A percentile compares a stretch with the other conserved stretches of the same genome.
Conservation (phyloP, 2,888 invertebrate genomes). For the Resseliella maxima region DNA sequence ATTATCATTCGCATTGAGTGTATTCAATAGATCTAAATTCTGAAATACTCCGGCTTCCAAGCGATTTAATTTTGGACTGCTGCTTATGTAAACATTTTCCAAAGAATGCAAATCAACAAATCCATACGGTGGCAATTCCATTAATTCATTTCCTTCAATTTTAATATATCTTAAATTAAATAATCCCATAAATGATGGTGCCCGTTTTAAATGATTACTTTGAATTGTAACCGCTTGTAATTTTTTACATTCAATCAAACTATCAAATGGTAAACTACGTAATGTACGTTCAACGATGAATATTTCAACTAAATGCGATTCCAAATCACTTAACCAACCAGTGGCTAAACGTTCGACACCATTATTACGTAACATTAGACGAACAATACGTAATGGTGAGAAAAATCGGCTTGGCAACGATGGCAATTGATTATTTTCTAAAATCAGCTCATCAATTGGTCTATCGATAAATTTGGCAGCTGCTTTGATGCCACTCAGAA, state of each 20-base stretch:
- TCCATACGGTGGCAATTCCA: conserved; percentile 75
- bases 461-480: conserved; percentile 75
- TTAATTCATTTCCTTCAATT: conserved; percentile 76
- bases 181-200: conserved; percentile 79
- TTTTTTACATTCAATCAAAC: conserved; percentile 77
- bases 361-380: conserved; percentile 86
- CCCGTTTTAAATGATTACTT: conserved; percentile 78
- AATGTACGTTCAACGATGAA: conserved; percentile 87
- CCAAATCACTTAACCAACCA: conserved; percentile 83
- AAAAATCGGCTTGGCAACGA: conserved; percentile 86
- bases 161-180: conserved; percentile 79
- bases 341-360: conserved; percentile 83
- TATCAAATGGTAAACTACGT: conserved; percentile 82
- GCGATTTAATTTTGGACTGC: conserved; percentile 74
- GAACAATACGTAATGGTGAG: conserved; percentile 77
- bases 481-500: conserved; percentile 78
- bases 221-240: conserved; percentile 87
- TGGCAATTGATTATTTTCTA: conserved; percentile 88
- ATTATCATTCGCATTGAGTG: conserved; percentile 81
- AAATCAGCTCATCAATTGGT: conserved; percentile 85
- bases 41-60: conserved; percentile 81
- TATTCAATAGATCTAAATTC: conserved; percentile 75
- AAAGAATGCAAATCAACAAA: conserved; percentile 78
- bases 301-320: conserved; percentile 81
- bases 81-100: conserved; percentile 80